Evolutionary conservation across 2,888 invertebrate species (phyloP).

Genomic region (Pyrochroa serraticornis): DNA sequence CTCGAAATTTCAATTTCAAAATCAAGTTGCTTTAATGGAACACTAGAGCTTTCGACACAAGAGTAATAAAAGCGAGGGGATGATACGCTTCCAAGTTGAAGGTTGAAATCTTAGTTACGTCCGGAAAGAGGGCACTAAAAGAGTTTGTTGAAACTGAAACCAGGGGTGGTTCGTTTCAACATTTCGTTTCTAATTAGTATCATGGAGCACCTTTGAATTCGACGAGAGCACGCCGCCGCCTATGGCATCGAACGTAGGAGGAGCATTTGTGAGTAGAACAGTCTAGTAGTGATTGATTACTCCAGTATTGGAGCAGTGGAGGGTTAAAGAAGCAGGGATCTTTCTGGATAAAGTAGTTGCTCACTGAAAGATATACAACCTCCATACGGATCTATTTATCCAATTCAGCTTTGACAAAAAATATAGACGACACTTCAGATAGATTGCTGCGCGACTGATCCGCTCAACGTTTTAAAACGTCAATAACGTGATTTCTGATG

Average conservation of each 20-base stretch:
- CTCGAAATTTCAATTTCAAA: no score
- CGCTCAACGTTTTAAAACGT: constrained; percentile 16
- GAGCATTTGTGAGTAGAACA: background rate
- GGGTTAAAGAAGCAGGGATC: constrained; percentile 20
- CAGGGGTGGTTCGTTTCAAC: no score
- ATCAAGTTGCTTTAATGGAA: no score
- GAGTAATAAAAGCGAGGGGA: no score
- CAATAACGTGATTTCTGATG: constrained; percentile 10
- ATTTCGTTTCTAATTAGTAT: background rate
- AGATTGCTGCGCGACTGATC: constrained; percentile 4
- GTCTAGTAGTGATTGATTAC: constrained; percentile 23
- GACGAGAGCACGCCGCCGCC: background rate
- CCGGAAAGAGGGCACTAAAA: no score
- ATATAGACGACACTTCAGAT: constrained; percentile 6
- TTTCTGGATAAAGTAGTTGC: background rate
- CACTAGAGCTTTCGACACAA: no score
- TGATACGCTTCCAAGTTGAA: no score
- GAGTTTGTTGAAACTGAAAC: no score
- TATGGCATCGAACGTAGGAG: background rate
- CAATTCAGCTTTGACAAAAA: background rate
- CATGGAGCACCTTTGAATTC: no score
- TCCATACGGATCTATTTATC: background rate
- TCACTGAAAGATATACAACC: constrained; percentile 9
- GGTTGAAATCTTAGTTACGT: no score
- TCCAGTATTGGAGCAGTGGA: constrained; percentile 9